Conservation (phyloP, 2,797 vertebrate genomes). For the Fistularia tabacaria region DNA sequence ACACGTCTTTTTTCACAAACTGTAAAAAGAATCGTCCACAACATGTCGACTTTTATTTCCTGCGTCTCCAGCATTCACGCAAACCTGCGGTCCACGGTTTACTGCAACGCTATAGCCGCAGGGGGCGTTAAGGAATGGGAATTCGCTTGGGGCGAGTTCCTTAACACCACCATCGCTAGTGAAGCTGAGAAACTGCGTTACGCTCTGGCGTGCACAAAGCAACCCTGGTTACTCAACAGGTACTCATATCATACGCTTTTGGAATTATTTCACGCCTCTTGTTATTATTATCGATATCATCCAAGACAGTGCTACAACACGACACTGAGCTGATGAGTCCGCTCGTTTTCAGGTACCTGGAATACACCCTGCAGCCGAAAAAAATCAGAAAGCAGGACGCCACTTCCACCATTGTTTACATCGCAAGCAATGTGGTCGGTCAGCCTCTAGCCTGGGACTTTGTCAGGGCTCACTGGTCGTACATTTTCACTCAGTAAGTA, state of each 20-base stretch:
- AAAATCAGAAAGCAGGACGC: conserved; percentile 88
- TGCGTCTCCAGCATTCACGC: conserved; percentile 75
- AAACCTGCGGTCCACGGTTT: conserved; percentile 85
- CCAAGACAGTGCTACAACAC: not conserved
- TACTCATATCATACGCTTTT: conserved; percentile 53
- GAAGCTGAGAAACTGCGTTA: conserved; percentile 87
- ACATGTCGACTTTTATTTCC: too few relatives aligned
- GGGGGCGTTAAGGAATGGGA: conserved; percentile 80
- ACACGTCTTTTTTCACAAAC: too few relatives aligned
- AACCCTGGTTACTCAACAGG: conserved; percentile 88
- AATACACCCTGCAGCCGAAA: conserved; percentile 72
- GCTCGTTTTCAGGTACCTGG: conserved; percentile 74
- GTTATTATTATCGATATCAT: too few relatives aligned
- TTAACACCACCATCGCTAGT: conserved; percentile 52
- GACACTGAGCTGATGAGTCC: not conserved
- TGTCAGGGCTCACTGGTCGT: conserved; percentile 78
- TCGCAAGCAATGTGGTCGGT: conserved; percentile 82
- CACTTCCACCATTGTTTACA: conserved; percentile 83
- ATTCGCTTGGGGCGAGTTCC: conserved; percentile 80
- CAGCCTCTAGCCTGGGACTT: conserved; percentile 91
- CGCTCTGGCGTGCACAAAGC: conserved; percentile 79
- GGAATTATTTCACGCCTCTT: too few relatives aligned
- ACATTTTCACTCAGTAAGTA: conserved; percentile 84
- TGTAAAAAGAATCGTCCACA: too few relatives aligned
- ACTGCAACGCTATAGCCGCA: conserved; percentile 84